Conservation (phyloP, 2,888 invertebrate species). For the Pachydiplax longipennis region DNA sequence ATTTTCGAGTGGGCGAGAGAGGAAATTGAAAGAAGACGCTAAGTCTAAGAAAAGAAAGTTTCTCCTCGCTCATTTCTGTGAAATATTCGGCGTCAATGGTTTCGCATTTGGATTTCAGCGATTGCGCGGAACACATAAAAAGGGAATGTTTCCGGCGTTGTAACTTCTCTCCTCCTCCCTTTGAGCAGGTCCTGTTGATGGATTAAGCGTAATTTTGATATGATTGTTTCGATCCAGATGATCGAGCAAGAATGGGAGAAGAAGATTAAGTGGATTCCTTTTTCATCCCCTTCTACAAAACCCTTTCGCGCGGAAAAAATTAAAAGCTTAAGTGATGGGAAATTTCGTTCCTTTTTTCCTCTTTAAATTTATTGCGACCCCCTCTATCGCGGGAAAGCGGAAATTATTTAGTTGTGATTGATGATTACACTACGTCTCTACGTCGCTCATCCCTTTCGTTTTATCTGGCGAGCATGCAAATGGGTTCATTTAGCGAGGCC, state of each 20-base stretch:
- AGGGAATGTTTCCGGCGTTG: not conserved
- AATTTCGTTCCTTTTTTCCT: not conserved
- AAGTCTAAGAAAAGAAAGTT: not conserved
- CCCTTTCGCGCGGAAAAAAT: not conserved
- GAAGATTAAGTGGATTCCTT: not conserved
- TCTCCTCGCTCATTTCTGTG: not conserved
- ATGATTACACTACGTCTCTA: conserved; percentile 23
- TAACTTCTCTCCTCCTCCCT: not conserved
- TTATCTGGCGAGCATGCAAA: conserved; percentile 17
- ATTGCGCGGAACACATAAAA: not conserved
- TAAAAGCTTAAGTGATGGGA: not conserved
- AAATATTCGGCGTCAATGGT: not conserved
- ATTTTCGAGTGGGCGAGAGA: too few relatives aligned
- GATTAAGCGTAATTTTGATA: conserved; percentile 18
- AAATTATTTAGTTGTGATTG: conserved; percentile 38
- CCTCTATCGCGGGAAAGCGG: not conserved
- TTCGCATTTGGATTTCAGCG: not conserved
- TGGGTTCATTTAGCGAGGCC: not conserved
- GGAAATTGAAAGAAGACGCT: too few relatives aligned
- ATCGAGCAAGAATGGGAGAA: not conserved
- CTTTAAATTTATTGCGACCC: not conserved
- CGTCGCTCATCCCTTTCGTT: conserved; percentile 18
- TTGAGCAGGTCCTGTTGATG: not conserved
- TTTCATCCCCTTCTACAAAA: not conserved
- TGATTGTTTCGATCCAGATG: conserved; percentile 6